Evolutionary conservation across 1,140 invertebrate genomes (phyloP).

Genomic region (Neotoxoptera formosana): DNA sequence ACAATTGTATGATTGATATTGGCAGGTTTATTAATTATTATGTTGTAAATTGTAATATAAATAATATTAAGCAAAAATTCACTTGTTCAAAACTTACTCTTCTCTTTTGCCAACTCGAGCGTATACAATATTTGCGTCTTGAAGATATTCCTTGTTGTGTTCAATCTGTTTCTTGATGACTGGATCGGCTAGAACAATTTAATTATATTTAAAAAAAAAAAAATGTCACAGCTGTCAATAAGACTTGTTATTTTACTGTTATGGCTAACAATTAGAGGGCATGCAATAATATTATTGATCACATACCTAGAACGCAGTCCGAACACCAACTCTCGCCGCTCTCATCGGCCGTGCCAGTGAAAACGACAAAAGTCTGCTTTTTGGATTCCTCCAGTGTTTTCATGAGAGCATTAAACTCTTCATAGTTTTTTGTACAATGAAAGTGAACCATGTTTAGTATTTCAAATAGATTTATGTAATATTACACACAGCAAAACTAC

Average conservation of each 20-base stretch:
- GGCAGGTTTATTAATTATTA: neutral
- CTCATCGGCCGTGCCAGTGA: constrained; percentile 31
- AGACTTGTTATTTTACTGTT: neutral
- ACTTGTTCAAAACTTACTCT: constrained; percentile 63
- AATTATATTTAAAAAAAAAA: neutral
- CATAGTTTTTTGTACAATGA: constrained; percentile 20
- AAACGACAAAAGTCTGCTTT: neutral
- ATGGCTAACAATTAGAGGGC: neutral
- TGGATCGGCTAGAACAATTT: constrained; percentile 16
- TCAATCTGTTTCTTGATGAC: constrained; percentile 25
- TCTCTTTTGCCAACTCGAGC: constrained; percentile 59
- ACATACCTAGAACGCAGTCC: constrained; percentile 75
- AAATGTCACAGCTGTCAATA: neutral
- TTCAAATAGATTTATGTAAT: neutral
- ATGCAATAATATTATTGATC: neutral
- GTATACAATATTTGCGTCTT: constrained; percentile 39
- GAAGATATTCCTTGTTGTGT: neutral
- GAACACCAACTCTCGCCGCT: constrained; percentile 76
- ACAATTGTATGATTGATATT: neutral
- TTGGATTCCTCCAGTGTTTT: neutral
- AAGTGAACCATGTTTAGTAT: constrained; percentile 18
- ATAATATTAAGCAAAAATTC: neutral
- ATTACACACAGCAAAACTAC: neutral
- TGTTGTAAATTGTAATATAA: neutral
- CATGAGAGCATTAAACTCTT: neutral